Conservation (phyloP, 1,140 invertebrate genomes). For the Drosophila tsacasi region DNA sequence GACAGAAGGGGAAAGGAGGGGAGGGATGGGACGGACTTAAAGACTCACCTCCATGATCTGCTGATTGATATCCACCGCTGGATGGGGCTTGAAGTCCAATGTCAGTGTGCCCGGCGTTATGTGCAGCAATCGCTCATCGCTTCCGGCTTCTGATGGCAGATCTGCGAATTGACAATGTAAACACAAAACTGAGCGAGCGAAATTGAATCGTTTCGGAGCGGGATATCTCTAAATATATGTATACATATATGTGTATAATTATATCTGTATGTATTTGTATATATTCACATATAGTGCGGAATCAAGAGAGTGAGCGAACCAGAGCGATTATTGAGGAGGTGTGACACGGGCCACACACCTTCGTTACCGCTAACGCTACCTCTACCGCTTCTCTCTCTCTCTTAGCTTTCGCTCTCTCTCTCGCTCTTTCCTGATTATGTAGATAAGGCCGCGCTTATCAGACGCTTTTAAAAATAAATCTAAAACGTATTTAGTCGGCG, state of each 20-base stretch:
- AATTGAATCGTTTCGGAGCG: constrained; percentile 31
- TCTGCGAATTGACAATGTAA: constrained; percentile 64
- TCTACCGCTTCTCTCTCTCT: neutral
- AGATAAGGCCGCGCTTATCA: constrained; percentile 76
- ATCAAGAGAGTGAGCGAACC: neutral
- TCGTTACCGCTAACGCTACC: neutral
- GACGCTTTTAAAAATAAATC: constrained; percentile 77
- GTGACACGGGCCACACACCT: constrained; percentile 22
- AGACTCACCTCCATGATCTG: constrained; percentile 80
- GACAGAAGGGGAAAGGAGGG: neutral
- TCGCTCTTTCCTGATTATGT: constrained; percentile 56
- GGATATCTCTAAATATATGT: constrained; percentile 9
- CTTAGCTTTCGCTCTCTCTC: neutral
- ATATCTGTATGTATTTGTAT: neutral
- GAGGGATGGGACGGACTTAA: too few species aligned
- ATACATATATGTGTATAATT: neutral
- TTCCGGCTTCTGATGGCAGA: constrained; percentile 80
- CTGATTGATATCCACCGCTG: constrained; percentile 76
- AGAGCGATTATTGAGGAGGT: constrained; percentile 18
- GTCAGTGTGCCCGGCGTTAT: constrained; percentile 72
- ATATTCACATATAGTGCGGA: neutral
- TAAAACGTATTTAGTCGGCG: constrained; percentile 73
- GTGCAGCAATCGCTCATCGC: constrained; percentile 76
- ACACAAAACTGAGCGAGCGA: constrained; percentile 33
- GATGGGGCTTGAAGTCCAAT: constrained; percentile 74